Conservation (phyloP, 2,888 invertebrate genomes). For the Cerastis leucographa region DNA sequence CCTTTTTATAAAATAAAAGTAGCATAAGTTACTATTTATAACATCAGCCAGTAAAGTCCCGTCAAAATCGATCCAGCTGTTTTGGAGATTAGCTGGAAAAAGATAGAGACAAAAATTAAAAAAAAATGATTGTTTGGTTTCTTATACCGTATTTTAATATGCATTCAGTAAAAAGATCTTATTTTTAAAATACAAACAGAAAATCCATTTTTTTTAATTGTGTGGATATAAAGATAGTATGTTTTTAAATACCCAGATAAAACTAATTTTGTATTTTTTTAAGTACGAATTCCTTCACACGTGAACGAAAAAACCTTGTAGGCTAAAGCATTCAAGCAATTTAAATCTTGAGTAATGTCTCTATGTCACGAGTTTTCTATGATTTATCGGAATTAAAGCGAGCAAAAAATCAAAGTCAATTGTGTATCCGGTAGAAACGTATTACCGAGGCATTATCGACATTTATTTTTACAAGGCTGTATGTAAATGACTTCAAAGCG, state of each 20-base stretch:
- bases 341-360: slow-evolving; percentile 26
- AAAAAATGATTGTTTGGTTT: neutral
- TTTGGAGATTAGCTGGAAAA: too few relatives aligned
- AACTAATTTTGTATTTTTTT: neutral
- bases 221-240: too few relatives aligned
- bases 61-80: too few relatives aligned
- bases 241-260: neutral
- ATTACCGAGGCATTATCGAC: slow-evolving; percentile 40
- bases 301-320: slow-evolving; percentile 21
- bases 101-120: too few relatives aligned
- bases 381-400: slow-evolving; percentile 41
- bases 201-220: too few relatives aligned
- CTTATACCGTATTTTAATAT: too few relatives aligned
- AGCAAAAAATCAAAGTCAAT: slow-evolving; percentile 40
- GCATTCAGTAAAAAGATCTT: too few relatives aligned
- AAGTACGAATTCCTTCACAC: neutral
- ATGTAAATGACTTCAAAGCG: slow-evolving; percentile 66
- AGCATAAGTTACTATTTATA: too few relatives aligned
- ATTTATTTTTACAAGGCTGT: slow-evolving; percentile 63
- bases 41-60: too few relatives aligned
- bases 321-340: slow-evolving; percentile 10
- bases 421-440: slow-evolving; percentile 9
- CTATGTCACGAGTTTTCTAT: slow-evolving; percentile 14
- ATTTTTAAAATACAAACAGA: too few relatives aligned
- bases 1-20: too few relatives aligned